Conservation (phyloP, 2,797 vertebrate species). For the Cryptoblepharus egeriae region DNA sequence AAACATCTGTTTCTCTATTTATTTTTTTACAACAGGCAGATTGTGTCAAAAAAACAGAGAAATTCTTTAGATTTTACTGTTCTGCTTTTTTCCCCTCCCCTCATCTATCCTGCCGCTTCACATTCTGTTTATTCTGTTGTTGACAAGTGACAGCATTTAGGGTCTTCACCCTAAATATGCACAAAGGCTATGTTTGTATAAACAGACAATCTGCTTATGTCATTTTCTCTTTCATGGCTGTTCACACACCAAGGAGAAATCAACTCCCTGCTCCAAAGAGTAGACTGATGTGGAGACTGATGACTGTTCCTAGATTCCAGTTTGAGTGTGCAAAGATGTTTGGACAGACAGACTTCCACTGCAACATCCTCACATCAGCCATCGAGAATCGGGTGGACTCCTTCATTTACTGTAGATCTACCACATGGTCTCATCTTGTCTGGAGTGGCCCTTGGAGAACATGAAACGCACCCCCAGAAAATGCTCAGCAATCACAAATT, state of each 20-base stretch:
- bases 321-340: neutral
- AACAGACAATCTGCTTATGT: constrained; percentile 22
- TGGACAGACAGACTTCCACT: neutral
- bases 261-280: neutral
- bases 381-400: too few species aligned
- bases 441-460: neutral
- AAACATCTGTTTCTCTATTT: constrained; percentile 48
- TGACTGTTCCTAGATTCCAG: neutral
- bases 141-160: constrained; percentile 23
- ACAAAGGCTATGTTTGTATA: constrained; percentile 27
- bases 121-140: constrained; percentile 11
- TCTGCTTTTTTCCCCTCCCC: neutral
- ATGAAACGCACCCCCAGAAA: neutral
- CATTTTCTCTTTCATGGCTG: neutral
- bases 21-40: constrained; percentile 43
- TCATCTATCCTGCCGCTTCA: neutral
- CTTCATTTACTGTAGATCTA: neutral
- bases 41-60: constrained; percentile 51
- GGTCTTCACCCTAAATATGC: constrained; percentile 26
- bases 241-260: neutral
- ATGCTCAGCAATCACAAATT: neutral
- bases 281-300: neutral
- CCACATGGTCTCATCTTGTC: neutral
- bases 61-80: constrained; percentile 26
- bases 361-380: neutral